Conservation (phyloP, 1,140 invertebrate species). For the Hylyphantes graminicola region DNA sequence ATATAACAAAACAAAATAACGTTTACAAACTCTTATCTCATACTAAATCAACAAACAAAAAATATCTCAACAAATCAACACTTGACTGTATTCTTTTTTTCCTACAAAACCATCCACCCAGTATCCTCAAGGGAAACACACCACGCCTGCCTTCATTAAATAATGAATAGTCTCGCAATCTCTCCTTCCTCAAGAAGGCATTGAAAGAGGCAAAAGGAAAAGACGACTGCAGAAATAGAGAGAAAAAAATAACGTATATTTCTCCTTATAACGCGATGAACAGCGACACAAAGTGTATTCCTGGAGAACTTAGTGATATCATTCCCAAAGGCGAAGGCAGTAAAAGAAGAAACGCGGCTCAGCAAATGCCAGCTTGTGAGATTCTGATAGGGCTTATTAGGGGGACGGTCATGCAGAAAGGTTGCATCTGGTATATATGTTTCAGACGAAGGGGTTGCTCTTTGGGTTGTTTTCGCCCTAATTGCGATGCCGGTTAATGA, state of each 20-base stretch:
- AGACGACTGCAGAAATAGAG: not conserved
- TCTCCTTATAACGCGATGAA: not conserved
- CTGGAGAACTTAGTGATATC: constrained; percentile 30
- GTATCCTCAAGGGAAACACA: too few species aligned
- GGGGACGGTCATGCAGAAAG: not conserved
- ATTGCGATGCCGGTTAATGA: too few species aligned
- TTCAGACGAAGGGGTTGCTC: not conserved
- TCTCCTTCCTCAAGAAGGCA: not conserved
- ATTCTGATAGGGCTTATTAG: constrained; percentile 14
- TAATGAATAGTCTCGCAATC: constrained; percentile 5
- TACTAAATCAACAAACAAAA: too few species aligned
- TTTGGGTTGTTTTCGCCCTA: not conserved
- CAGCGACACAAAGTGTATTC: not conserved
- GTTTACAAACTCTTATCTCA: too few species aligned
- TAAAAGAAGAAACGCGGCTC: not conserved
- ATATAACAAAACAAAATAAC: too few species aligned
- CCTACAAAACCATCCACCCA: too few species aligned
- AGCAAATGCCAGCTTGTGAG: constrained; percentile 1
- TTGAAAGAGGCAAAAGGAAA: not conserved
- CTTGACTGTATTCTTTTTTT: too few species aligned
- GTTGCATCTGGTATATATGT: not conserved
- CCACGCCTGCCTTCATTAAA: constrained; percentile 15
- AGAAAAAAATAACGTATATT: constrained; percentile 5
- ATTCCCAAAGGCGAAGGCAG: not conserved
- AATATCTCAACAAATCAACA: too few species aligned